A percentile compares a stretch with the other conserved stretches of the same genome.
phyloP scores from a whole-genome alignment of 2,888 invertebrate species.

The Microplitis manilae region DNA sequence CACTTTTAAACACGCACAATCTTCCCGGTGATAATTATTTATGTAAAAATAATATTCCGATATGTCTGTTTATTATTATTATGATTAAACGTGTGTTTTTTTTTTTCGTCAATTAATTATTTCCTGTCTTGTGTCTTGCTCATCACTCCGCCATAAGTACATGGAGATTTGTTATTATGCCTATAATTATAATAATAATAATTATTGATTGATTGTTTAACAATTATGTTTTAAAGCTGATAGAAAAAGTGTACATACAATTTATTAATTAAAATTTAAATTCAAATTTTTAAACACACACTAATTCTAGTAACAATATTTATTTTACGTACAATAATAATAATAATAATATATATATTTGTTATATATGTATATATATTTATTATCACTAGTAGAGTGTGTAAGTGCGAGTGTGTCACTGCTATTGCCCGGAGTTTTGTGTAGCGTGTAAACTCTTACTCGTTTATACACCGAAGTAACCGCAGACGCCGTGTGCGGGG shows the following conservation, averaged over 20 bases:
- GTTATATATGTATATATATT: background rate
- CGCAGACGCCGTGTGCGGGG: constrained; percentile 43
- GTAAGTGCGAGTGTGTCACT: constrained; percentile 30
- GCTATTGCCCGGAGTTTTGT: constrained; percentile 44
- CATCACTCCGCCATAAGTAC: constrained; percentile 58
- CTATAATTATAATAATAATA: background rate
- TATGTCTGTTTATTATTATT: background rate
- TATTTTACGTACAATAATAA: background rate
- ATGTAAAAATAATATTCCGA: background rate
- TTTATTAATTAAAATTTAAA: background rate
- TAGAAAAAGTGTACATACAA: background rate
- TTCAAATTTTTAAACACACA: constrained; percentile 31
- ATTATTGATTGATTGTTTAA: background rate
- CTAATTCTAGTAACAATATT: background rate
- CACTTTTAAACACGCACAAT: background rate
- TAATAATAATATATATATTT: background rate
- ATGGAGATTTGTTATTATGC: constrained; percentile 42
- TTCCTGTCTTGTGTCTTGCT: constrained; percentile 56
- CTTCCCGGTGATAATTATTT: background rate
- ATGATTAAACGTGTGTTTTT: constrained; percentile 23
- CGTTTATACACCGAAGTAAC: constrained; percentile 34
- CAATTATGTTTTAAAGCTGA: background rate
- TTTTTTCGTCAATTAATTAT: constrained; percentile 54
- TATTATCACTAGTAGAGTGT: background rate
- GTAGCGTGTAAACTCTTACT: constrained; percentile 41